Evolutionary conservation across 2,113 vertebrate species (phyloP).

Genomic region (Typhlomys cinereus): DNA sequence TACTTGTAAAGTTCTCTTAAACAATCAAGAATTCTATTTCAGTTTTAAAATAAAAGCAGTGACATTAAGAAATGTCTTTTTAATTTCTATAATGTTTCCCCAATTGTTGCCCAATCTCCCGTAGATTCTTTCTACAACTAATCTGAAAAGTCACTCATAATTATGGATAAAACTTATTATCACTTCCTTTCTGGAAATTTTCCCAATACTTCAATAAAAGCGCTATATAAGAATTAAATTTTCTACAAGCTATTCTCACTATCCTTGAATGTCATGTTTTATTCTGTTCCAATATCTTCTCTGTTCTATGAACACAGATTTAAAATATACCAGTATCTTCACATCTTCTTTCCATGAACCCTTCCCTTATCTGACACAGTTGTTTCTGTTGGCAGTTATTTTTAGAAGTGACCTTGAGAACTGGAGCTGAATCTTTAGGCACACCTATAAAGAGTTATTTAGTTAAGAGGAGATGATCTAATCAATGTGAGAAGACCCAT

Average conservation of each 20-base stretch:
- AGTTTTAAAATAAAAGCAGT: conserved; percentile 26
- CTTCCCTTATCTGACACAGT: no score
- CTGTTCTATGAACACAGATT: background rate
- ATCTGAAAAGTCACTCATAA: background rate
- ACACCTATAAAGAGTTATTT: no score
- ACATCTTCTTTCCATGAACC: background rate
- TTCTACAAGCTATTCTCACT: background rate
- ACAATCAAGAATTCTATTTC: conserved; percentile 9
- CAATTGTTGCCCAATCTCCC: background rate
- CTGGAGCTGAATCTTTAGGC: no score
- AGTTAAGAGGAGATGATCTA: no score
- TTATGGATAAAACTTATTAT: background rate
- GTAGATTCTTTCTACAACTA: conserved; percentile 32
- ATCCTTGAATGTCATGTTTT: background rate
- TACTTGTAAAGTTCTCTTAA: background rate
- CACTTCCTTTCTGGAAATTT: conserved; percentile 22
- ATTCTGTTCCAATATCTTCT: background rate
- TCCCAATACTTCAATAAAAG: background rate
- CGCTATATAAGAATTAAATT: background rate
- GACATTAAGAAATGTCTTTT: background rate
- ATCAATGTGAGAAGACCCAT: no score
- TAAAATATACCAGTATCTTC: background rate
- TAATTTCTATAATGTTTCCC: conserved; percentile 18
- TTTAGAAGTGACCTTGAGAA: no score
- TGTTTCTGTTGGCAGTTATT: no score